Base-by-base conservation (phyloP, 1,140 invertebrate genomes). In the Drosophila simulans region DNA sequence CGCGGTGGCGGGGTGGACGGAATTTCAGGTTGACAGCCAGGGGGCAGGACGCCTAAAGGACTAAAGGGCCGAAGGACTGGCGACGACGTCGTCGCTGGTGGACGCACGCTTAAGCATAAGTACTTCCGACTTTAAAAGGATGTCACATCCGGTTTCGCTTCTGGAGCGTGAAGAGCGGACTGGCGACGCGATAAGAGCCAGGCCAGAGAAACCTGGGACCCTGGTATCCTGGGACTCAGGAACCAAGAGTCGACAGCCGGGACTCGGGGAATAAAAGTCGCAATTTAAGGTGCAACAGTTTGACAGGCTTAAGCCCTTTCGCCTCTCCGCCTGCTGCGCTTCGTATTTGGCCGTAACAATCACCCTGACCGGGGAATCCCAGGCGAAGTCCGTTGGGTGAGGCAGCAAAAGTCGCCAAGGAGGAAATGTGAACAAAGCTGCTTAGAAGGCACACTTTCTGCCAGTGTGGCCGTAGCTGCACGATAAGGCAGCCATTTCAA, bases 71-170 rank as follows among this genome's bases (percentile, higher is more conserved):
- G 15, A 31, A 51, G 48, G 13, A 53, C 51, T 35, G 37, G 48
- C 72, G 39, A 55, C 60, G 52, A 49, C 71, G 68, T 62, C 31
- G 54, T 34, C 69, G 53, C 51, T 62, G 51, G 65, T 56, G 82
- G 79, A 84, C 85, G 90, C 84, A 90, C 81, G 89, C 89, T 91
- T 91, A 90, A 91, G 76, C 88, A 90, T 91, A 91, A 91, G 89
- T 91, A 91, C 89, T 91, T 91, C 89, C 89, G 89, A 91, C 89
- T 91, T 91, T 91, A 91, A 91, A 91, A 91, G 89, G 85, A 91
- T 91, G 89, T 91, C 89, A 91, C 89, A 90, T 91, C 89, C 89
- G 81, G 75, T 91, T 86, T 80, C 80, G 74, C 56, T 81, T 90
- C 77, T 81, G 85, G 85, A 89, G 85, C 84, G 85, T 89, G 85